Conservation (phyloP, 2,888 invertebrate species). For the Isoperla grammatica region DNA sequence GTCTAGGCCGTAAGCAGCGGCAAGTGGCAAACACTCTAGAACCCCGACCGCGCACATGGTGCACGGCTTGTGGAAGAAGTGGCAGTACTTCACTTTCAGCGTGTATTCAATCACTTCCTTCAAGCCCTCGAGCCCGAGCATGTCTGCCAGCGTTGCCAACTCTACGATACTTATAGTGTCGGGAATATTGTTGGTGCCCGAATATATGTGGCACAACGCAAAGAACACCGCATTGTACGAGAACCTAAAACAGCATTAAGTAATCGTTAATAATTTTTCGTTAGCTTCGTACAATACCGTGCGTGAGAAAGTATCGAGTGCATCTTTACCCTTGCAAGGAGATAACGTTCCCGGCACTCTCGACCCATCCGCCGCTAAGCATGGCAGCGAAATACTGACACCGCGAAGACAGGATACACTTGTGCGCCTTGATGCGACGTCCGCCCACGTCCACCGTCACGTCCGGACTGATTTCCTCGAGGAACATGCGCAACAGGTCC, state of each 20-base stretch:
- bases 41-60: constrained; percentile 81
- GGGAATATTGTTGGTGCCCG: constrained; percentile 84
- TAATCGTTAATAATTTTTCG: too few relatives aligned
- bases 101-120: constrained; percentile 88
- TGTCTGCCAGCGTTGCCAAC: constrained; percentile 81
- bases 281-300: background rate
- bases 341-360: constrained; percentile 73
- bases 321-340: constrained; percentile 70
- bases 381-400: constrained; percentile 92
- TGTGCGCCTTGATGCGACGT: constrained; percentile 78
- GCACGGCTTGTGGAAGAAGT: constrained; percentile 94
- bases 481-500: constrained; percentile 83
- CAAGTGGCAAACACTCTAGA: constrained; percentile 78
- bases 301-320: too few relatives aligned
- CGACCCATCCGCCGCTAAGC: constrained; percentile 79
- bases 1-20: constrained; percentile 79
- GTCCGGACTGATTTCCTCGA: constrained; percentile 86
- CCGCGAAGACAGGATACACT: constrained; percentile 83
- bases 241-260: constrained; percentile 49
- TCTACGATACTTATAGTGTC: constrained; percentile 82
- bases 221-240: constrained; percentile 84
- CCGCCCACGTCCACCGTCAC: constrained; percentile 80
- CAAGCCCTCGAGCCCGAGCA: constrained; percentile 83
- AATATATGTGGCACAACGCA: constrained; percentile 89
- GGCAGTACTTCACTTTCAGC: constrained; percentile 83